Evolutionary conservation across 2,888 invertebrate genomes (phyloP), one percentile per base, ranked within the genome.

Genomic region (Agrochola lota): DNA sequence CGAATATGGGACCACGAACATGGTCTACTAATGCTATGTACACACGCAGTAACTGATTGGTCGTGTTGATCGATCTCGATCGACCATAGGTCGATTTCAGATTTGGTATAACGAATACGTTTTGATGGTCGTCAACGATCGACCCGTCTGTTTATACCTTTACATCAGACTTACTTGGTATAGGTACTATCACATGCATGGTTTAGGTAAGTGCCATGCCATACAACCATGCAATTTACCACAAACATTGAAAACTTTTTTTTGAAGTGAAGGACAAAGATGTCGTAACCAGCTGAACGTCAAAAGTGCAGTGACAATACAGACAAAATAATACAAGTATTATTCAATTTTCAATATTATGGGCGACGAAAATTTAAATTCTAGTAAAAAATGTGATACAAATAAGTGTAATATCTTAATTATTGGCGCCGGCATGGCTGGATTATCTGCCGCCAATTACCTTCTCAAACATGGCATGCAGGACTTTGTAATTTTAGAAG

Each of bases 351-450:
- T 92, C 89, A 94, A 90, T 94, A 96, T 91, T 96, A 97, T 97
- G 97, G 97, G 96, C 92, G 97, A 97, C 95, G 95, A 96, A 87
- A 95, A 94, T 88, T 91, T 92, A 96, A 96, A 95, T 96, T 96
- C 95, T 92, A 95, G 95, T 95, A 95, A 93, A 93, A 94, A 93
- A 95, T 95, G 95, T 96, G 94, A 95, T 91, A 90, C 90, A 86
- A 94, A 93, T 90, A 97, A 96, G 92, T 97, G 97, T 90, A 98
- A 98, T 97, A 97, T 98, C 87, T 95, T 98, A 89, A 98, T 98
- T 91, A 97, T 99, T 90, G 99, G 99, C 69, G 98, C 98, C 88
- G 99, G 99, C 84, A 98, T 98, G 97, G 98, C 99, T 83, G 99
- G 99, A 66, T 95, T 99, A 72, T 98, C 98, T 69, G 98, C 98